Base-by-base conservation (phyloP, 2,888 invertebrate genomes). In the Ceraclea dissimilis region DNA sequence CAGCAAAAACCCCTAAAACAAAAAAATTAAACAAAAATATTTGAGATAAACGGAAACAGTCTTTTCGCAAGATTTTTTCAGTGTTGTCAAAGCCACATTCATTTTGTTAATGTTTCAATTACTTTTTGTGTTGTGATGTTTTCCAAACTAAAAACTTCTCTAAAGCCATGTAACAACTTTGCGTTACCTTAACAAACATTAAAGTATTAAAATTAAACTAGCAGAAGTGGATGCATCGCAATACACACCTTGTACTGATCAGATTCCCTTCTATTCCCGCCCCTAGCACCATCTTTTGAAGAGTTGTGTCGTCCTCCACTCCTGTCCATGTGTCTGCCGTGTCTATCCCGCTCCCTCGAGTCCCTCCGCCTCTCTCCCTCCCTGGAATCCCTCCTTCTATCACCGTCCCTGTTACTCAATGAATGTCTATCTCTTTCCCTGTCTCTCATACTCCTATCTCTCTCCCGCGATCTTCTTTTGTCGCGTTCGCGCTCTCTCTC, bases 201-300 rank as follows among this genome's bases (percentile, higher is more conserved):
- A n/a, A n/a, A n/a, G n/a, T n/a, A n/a, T n/a, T n/a, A n/a, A n/a
- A n/a, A n/a, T n/a, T n/a, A n/a, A n/a, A n/a, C n/a, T n/a, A n/a
- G n/a, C n/a, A n/a, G n/a, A n/a, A n/a, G n/a, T n/a, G n/a, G n/a
- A n/a, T n/a, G n/a, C n/a, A n/a, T n/a, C 10, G 26, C 10, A 6
- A n/a, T 39, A 16, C 52, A 21, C 39, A 60, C 62, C 66, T 79
- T 81, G 66, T 75, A 84, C 56, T 82, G 83, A 67, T 84, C 83
- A n/a, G 70, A 72, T 31, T 69, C 68, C 49, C 67, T 66, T 20
- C 64, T 63, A 65, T 73, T 60, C 69, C 72, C 61, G 67, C 68
- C 26, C 68, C 65, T 49, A 69, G 70, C 13, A 20, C 51, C 55
- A 46, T 43, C 70, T 65, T 63, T 71, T 69, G 53, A 53, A 4